Evolutionary conservation across 2,797 vertebrate species (phyloP), one percentile per base, ranked within the genome.

Genomic region (Alfaro cultratus): DNA sequence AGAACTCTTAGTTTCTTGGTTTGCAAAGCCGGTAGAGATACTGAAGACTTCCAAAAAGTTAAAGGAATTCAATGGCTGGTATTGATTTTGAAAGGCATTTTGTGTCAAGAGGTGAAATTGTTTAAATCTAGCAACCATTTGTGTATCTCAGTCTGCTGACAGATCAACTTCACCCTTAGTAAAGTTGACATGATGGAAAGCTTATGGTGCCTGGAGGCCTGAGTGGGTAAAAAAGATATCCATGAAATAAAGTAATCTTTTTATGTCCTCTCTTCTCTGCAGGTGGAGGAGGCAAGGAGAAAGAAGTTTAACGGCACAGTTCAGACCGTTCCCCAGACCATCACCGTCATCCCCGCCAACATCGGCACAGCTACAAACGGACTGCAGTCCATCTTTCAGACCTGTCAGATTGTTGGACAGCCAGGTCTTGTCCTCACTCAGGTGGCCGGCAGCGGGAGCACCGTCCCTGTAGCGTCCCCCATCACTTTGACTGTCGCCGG

Each of bases 271-370:
- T 46, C 13, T 12, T 45, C 8, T 73, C 21, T 76, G 68, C 92
- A 95, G 94, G 99, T 99, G 67, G 98, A 99, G 78, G 98, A 99
- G 82, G 99, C 98, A 1, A 94, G 98, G 79, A 97, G 97, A 83
- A 99, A 98, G 87, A 98, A 98, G 77, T 99, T 98, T 81, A 99
- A 99, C 21, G 98, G 98, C 80, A 97, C 98, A 0, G 97, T 99
- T 41, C 98, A 99, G 91, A 96, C 97, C 0, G 95, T 98, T 78
- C 97, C 97, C 47, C 98, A 98, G 94, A 99, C 98, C 80, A 99
- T 99, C 92, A 98, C 98, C 0, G 98, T 99, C 82, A 99, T 99
- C 89, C 98, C 98, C 0, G 97, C 98, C n/a, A 97, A 97, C 90
- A 95, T 99, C 64, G 98, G 98, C 0, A 89, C 98, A 0, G 89